Base-by-base conservation (phyloP, 2,797 vertebrate genomes). In the Karalla daura region DNA sequence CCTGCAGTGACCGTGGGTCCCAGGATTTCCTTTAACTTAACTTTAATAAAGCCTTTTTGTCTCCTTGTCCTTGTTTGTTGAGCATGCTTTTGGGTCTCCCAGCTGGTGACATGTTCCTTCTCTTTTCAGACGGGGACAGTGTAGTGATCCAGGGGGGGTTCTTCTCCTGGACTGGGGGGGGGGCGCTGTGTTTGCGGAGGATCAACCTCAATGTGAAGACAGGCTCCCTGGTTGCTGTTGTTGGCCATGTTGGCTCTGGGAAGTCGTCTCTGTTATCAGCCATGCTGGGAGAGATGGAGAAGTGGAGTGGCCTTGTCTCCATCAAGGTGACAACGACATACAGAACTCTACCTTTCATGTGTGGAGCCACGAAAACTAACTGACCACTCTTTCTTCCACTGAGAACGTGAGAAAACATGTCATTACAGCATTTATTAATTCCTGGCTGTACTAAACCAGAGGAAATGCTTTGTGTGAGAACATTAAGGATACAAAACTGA, bases 221-320 rank as follows among this genome's bases (percentile, higher is more conserved):
- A 20, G 96, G 96, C 7, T 88, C 93, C 18, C 81, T 97, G 80
- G 91, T 97, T 40, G 96, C 95, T 2, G 91, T 97, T 73, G 96
- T 97, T 36, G 96, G 96, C 51, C 95, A 97, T 15, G 94, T 97
- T 69, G 96, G 96, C 74, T 96, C 95, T 7, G 96, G 96, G 21
- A 97, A 97, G 65, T 96, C 96, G 0, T 97, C 96, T 1, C 80
- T 97, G 70, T 91, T 97, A 27, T 96, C 95, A 0, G 95, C 96
- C 0, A 89, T 97, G 28, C 81, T 97, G 75, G 96, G 95, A 2
- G 96, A 97, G 89, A 96, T 96, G 95, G 94, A 96, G 80, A 96
- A 94, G 94, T 47, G 79, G 67, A 0, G 93, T 93, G 82, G 81
- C 86, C 25, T 47, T 27, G 23, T 95, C 93, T 54, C 53, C 7